Conservation (phyloP, 1,140 invertebrate genomes). For the Sinonovacula constricta region DNA sequence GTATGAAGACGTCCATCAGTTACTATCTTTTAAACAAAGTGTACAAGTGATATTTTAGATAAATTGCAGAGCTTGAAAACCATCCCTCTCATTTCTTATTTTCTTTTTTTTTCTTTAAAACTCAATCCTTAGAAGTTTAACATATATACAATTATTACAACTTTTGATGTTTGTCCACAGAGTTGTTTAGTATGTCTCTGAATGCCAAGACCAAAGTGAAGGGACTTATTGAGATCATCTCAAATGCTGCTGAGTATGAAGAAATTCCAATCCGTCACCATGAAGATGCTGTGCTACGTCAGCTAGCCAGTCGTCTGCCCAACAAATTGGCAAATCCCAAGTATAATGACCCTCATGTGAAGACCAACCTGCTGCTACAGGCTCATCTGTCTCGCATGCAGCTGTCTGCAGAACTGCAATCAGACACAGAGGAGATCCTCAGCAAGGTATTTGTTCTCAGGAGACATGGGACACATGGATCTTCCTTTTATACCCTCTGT, state of each 20-base stretch:
- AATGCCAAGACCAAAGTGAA: conserved; percentile 98
- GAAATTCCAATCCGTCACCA: conserved; percentile 95
- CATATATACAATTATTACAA: too few species aligned
- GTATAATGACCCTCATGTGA: conserved; percentile 98
- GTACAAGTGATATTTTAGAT: too few species aligned
- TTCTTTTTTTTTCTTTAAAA: too few species aligned
- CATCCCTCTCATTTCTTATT: too few species aligned
- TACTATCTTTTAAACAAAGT: too few species aligned
- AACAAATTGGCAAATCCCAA: conserved; percentile 87
- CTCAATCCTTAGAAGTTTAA: too few species aligned
- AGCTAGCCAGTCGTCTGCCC: conserved; percentile 88
- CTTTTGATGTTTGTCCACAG: conserved; percentile 79
- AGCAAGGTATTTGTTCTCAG: conserved; percentile 86
- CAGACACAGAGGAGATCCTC: conserved; percentile 95
- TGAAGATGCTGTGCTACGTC: conserved; percentile 93
- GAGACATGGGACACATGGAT: too few species aligned
- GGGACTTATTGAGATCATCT: conserved; percentile 98
- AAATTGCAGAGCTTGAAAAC: too few species aligned
- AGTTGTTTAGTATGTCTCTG: conserved; percentile 97
- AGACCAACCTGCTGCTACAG: conserved; percentile 97
- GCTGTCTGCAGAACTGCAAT: conserved; percentile 94
- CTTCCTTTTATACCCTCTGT: too few species aligned
- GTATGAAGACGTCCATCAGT: too few species aligned
- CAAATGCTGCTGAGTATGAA: conserved; percentile 98
- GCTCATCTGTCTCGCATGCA: conserved; percentile 97